Conservation (phyloP, 1,140 invertebrate genomes). For the Achatina immaculata region DNA sequence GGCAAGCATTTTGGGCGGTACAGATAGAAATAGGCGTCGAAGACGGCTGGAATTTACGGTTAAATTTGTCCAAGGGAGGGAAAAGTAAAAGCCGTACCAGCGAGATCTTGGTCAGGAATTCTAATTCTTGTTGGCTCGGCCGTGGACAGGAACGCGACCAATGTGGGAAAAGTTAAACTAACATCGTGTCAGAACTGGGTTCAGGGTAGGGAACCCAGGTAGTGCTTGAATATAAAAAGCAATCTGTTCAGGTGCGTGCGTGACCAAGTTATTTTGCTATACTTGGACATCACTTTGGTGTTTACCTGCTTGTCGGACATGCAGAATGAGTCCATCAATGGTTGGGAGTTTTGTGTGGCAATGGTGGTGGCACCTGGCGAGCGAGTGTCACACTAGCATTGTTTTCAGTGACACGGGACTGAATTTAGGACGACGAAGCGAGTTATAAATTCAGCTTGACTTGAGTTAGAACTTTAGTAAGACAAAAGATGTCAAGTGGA, state of each 20-base stretch:
- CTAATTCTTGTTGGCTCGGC: slow-evolving; percentile 18
- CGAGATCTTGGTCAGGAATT: background rate
- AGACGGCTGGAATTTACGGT: background rate
- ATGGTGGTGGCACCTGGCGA: too few relatives aligned
- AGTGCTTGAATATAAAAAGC: background rate
- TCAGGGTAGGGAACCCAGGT: background rate
- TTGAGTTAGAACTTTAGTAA: too few relatives aligned
- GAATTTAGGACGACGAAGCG: too few relatives aligned
- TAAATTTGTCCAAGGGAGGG: slow-evolving; percentile 6
- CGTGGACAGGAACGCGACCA: background rate
- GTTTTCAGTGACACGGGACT: too few relatives aligned
- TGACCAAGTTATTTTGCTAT: background rate
- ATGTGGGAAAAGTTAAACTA: slow-evolving; percentile 12
- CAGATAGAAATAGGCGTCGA: background rate
- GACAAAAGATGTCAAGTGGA: too few relatives aligned
- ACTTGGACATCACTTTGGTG: background rate
- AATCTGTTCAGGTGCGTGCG: background rate
- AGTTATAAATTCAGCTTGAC: too few relatives aligned
- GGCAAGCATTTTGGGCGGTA: slow-evolving; percentile 1
- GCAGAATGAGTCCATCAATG: background rate
- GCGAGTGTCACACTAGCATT: too few relatives aligned
- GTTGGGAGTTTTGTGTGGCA: background rate
- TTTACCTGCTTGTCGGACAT: background rate
- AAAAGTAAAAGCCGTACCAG: background rate
- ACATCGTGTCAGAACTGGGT: background rate